A percentile compares a stretch with the other conserved stretches of the same genome.
These are phyloP conservation scores for Mormoops blainvillei DNA, from an alignment of 2,113 vertebrate species.

Conservation along the genomic window DNA sequence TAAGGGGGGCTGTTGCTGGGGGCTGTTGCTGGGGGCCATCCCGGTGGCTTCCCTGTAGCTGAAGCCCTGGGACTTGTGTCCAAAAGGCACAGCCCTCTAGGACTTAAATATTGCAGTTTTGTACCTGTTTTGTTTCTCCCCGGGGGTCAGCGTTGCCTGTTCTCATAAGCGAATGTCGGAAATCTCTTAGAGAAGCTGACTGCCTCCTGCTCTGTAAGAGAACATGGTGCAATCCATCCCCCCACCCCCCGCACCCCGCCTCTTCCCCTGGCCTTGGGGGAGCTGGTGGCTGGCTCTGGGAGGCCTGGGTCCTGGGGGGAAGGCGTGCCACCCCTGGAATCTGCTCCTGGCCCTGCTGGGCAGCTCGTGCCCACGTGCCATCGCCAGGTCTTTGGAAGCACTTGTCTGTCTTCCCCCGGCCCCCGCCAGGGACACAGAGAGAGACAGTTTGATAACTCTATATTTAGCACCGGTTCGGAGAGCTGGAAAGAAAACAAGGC, in stretches of 20 bases:
- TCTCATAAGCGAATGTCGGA: background rate
- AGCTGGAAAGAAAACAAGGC: background rate
- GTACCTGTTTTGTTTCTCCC: background rate
- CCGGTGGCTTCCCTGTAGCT: background rate
- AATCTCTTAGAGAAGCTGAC: background rate
- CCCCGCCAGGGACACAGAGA: conserved; percentile 13
- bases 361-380: background rate
- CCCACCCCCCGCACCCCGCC: rapidly evolving
- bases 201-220: background rate
- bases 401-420: background rate
- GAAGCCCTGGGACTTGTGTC: background rate
- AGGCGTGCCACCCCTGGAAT: background rate
- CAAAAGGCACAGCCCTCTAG: background rate
- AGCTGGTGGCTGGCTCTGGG: background rate
- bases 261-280: background rate
- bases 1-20: background rate
- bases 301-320: background rate
- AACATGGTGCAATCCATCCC: background rate
- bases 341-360: background rate
- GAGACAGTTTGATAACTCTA: conserved; percentile 38
- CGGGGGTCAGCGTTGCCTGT: conserved; percentile 7
- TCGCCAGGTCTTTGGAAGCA: background rate
- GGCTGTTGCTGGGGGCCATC: no score
- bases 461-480: conserved; percentile 48
- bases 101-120: conserved; percentile 2